Conservation (phyloP, 2,113 vertebrate genomes). For the Pygathrix nemaeus region DNA sequence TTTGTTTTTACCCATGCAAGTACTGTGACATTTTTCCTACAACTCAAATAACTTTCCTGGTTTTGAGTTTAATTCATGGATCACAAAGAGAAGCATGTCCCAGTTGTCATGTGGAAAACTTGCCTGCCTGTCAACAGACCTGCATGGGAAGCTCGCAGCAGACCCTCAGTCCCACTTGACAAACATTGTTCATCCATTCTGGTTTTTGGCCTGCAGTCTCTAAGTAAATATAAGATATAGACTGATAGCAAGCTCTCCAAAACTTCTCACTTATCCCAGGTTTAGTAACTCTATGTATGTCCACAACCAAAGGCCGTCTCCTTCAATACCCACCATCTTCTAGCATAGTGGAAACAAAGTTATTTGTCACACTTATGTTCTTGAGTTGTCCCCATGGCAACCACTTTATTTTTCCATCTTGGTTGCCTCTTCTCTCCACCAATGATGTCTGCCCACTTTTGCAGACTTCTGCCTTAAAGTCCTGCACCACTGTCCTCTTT, state of each 20-base stretch:
- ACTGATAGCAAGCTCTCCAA: background rate
- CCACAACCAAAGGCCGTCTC: background rate
- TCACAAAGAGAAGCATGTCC: background rate
- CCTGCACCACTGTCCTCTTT: background rate
- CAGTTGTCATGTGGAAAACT: background rate
- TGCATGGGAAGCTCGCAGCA: background rate
- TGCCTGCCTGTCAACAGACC: background rate
- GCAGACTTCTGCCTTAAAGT: background rate
- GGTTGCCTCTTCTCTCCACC: background rate
- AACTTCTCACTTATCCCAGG: background rate
- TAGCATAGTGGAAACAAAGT: background rate
- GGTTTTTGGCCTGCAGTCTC: background rate
- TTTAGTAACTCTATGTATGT: background rate
- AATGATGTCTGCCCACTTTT: background rate
- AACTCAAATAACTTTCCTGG: background rate
- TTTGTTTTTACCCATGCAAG: background rate
- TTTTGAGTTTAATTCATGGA: background rate
- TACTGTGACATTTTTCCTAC: background rate
- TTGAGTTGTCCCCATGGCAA: background rate
- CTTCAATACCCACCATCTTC: background rate
- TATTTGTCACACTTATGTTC: background rate
- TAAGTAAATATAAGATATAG: background rate
- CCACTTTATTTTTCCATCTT: background rate
- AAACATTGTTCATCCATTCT: background rate
- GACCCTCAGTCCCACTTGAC: background rate